phyloP scores from a whole-genome alignment of 2,113 vertebrate species.

The Panthera leo region DNA sequence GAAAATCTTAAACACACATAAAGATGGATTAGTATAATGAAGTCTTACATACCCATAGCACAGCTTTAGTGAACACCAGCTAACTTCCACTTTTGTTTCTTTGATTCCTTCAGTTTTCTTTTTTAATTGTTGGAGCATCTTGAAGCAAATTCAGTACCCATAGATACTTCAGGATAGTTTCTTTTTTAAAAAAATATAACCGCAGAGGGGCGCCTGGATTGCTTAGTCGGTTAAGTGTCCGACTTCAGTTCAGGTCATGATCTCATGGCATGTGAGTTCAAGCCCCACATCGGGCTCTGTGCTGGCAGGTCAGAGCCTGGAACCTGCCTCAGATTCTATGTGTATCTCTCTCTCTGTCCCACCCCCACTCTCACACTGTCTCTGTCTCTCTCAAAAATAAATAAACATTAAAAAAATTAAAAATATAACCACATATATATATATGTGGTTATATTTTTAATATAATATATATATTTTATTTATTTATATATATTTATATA shows the following conservation, averaged over 20 bases:
- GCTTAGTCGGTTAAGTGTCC: no score
- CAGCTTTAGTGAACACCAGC: not conserved
- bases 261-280: no score
- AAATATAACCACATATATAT: not conserved
- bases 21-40: not conserved
- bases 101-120: not conserved
- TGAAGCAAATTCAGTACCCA: not conserved
- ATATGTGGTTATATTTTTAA: no score
- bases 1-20: not conserved
- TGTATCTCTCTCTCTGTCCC: no score
- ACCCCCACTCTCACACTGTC: no score
- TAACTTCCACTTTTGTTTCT: not conserved
- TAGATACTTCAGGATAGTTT: not conserved
- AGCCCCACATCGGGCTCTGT: no score
- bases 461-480: no score
- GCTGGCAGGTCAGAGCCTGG: no score
- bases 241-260: no score
- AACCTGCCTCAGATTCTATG: no score
- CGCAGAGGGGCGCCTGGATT: no score
- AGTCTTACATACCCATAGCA: not conserved
- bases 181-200: not conserved
- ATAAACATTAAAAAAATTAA: not conserved
- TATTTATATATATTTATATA: fast-evolving
- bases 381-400: no score
- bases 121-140: constrained; percentile 8